Evolutionary conservation across 2,113 vertebrate genomes (phyloP).

Genomic region (Atlantisia rogersi): DNA sequence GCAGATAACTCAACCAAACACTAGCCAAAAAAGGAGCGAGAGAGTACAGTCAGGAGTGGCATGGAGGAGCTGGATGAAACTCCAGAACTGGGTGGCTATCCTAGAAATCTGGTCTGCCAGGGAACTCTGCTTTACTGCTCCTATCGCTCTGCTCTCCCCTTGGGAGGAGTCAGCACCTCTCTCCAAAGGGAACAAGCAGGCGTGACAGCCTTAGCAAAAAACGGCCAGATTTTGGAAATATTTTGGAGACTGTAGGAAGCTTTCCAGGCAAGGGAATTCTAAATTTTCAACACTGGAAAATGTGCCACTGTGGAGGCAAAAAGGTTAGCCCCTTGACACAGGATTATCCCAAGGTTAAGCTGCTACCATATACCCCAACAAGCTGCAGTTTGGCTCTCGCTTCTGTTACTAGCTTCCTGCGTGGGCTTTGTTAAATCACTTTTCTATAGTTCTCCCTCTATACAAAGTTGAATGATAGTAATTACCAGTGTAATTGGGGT

Average conservation of each 20-base stretch:
- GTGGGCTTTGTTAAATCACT: background rate
- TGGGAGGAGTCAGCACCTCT: background rate
- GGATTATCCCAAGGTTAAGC: background rate
- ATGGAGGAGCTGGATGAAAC: background rate
- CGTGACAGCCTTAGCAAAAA: background rate
- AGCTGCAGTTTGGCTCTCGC: background rate
- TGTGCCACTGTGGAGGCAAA: background rate
- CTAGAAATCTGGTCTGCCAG: background rate
- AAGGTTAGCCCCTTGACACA: background rate
- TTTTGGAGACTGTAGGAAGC: background rate
- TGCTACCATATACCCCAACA: background rate
- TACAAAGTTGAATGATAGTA: background rate
- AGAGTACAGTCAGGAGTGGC: background rate
- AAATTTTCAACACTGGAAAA: background rate
- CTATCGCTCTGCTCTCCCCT: background rate
- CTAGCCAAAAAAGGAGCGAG: background rate
- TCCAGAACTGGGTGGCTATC: background rate
- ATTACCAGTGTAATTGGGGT: fast-evolving
- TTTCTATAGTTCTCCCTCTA: background rate
- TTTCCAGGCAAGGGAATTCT: background rate
- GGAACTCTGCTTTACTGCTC: background rate
- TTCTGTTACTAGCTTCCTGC: background rate
- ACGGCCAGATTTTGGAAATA: background rate
- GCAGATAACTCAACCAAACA: background rate
- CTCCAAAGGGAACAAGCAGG: background rate